Percentiles rank a stretch among this genome's conserved stretches.
These are phyloP conservation scores for Myzus persicae DNA, from an alignment of 1,140 invertebrate genomes.

Conservation along the genomic window DNA sequence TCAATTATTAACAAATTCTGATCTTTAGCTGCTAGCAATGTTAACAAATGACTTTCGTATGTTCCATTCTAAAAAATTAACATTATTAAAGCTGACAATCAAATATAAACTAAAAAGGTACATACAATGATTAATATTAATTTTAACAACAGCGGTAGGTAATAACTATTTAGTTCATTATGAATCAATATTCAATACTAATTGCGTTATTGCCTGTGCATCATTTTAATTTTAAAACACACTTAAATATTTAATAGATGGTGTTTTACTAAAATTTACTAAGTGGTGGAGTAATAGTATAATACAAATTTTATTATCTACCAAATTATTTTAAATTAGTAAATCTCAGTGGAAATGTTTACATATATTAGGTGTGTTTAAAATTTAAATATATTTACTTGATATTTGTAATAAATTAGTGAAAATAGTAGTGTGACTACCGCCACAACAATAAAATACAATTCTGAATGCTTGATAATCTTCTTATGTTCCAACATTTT, in stretches of 20 bases:
- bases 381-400: conserved; percentile 39
- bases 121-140: not conserved
- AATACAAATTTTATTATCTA: not conserved
- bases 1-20: conserved; percentile 39
- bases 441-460: conserved; percentile 41
- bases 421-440: conserved; percentile 44
- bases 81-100: not conserved
- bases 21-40: conserved; percentile 47
- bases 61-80: conserved; percentile 44
- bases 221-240: not conserved
- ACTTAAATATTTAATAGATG: not conserved
- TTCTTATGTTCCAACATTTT: not conserved
- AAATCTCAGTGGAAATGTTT: not conserved
- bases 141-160: not conserved
- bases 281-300: not conserved
- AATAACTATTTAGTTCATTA: not conserved
- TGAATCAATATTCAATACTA: not conserved
- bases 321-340: not conserved
- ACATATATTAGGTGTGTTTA: not conserved
- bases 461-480: conserved; percentile 19
- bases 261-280: not conserved
- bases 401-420: conserved; percentile 51
- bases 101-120: not conserved
- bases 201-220: too few species aligned
- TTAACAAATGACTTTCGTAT: conserved; percentile 43